Percentiles rank a stretch among this genome's conserved stretches.
These are phyloP conservation scores for Drosophila lacertosa DNA, from an alignment of 1,140 invertebrate genomes.

Conservation along the genomic window DNA sequence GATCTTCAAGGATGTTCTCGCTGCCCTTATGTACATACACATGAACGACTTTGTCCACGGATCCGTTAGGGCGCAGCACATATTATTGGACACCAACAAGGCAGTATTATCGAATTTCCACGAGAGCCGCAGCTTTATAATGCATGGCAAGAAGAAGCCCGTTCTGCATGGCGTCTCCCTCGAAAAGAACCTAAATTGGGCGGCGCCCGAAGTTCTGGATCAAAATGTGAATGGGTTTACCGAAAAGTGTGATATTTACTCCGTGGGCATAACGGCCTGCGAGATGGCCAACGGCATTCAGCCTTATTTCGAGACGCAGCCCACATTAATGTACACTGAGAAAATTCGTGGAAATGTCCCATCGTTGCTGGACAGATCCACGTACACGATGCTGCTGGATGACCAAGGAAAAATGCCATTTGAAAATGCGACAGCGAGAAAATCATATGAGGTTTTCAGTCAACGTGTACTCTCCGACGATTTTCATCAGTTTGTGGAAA, in stretches of 20 bases:
- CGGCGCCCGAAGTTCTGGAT: slow-evolving; percentile 95
- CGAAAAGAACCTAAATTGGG: slow-evolving; percentile 91
- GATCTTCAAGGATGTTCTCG: slow-evolving; percentile 91
- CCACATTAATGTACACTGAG: slow-evolving; percentile 94
- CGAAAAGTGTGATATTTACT: slow-evolving; percentile 95
- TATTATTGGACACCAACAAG: slow-evolving; percentile 85
- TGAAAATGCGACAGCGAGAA: slow-evolving; percentile 24
- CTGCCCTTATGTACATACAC: slow-evolving; percentile 93
- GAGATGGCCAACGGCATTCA: slow-evolving; percentile 95
- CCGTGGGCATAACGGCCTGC: slow-evolving; percentile 93
- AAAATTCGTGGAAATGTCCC: slow-evolving; percentile 93
- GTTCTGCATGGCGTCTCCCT: slow-evolving; percentile 90
- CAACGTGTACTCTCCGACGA: slow-evolving; percentile 88
- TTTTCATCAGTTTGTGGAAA: slow-evolving; percentile 90
- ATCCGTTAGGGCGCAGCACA: slow-evolving; percentile 93
- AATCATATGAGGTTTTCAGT: slow-evolving; percentile 84
- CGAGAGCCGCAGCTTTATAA: slow-evolving; percentile 89
- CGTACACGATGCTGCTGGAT: slow-evolving; percentile 85
- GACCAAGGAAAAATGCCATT: slow-evolving; percentile 56
- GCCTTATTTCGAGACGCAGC: slow-evolving; percentile 92
- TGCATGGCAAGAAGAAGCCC: slow-evolving; percentile 88
- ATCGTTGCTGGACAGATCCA: slow-evolving; percentile 90
- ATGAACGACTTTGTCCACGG: slow-evolving; percentile 93
- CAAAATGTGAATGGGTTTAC: slow-evolving; percentile 96
- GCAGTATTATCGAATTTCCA: slow-evolving; percentile 89